Evolutionary conservation across 1,140 invertebrate genomes (phyloP), one percentile per base, ranked within the genome.

Genomic region (Liolophura sinensis): DNA sequence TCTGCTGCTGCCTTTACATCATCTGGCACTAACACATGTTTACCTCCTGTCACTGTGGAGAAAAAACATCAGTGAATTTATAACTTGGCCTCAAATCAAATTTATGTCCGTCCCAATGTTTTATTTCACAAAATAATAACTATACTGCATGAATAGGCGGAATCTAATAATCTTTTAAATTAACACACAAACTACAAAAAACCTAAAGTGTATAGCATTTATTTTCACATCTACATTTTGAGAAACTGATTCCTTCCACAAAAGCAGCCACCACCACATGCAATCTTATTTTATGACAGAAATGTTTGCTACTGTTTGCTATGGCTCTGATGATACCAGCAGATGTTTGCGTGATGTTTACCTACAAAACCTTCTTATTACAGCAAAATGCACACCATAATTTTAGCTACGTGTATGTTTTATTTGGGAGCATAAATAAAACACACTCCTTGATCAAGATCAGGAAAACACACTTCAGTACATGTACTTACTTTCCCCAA

Each of bases 401-500:
- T 40, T 40, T 9, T 40, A 5, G 31, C 9, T 40, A 40, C 31
- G 3, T 40, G 31, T 40, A 40, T 9, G 31, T 40, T 40, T 40
- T 40, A 40, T 40, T 40, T 5, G 9, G 31, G 31, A 40, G 31
- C 31, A 40, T 40, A 40, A 40, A 40, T 40, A 5, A 40, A 40
- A 3, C 31, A 3, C 3, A 9, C 31, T 40, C 31, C 31, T 9
- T 40, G 3, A 54, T 20, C n/a, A n/a, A 20, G 7, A 54, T 54
- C 7, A 58, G 7, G 31, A 47, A n/a, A 60, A 63, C 25, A 48
- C 24, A n/a, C n/a, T n/a, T n/a, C n/a, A n/a, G 60, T 62, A 50
- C 0, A 89, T 81, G 14, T 65, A 74, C 78, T 78, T 75, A 84
- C 82, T 73, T 73, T 90, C 89, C 58, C 94, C 93, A 27, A 99